Evolutionary conservation across 2,797 vertebrate genomes (phyloP).

Genomic region (Okamejei kenojei): DNA sequence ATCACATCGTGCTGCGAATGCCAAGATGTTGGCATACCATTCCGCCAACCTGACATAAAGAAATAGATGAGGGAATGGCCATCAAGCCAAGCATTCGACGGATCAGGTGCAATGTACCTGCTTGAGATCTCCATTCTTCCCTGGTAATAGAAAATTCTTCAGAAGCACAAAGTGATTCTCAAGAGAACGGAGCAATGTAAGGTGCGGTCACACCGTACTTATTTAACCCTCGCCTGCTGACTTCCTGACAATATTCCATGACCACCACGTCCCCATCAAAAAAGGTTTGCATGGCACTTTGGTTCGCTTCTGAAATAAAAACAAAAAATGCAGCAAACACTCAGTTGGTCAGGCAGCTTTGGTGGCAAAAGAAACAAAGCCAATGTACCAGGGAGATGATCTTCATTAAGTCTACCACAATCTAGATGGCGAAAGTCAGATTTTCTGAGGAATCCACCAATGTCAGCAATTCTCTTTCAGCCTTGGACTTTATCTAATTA

Average conservation of each 20-base stretch:
- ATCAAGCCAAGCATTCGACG: not conserved
- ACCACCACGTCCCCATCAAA: not conserved
- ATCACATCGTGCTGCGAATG: not conserved
- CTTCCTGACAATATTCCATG: not conserved
- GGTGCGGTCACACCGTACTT: not conserved
- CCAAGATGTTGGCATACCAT: not conserved
- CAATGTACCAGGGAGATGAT: not conserved
- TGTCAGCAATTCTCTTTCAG: not conserved
- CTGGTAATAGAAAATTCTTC: not conserved
- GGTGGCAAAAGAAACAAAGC: too few relatives aligned
- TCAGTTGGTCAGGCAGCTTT: too few relatives aligned
- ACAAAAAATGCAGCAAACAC: too few relatives aligned
- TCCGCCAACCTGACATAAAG: not conserved
- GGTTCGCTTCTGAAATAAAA: too few relatives aligned
- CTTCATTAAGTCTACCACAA: too few relatives aligned
- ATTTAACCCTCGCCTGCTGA: not conserved
- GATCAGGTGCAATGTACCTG: not conserved
- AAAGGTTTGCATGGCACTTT: not conserved
- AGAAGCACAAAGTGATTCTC: not conserved
- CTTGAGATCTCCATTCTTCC: not conserved
- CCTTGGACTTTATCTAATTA: too few relatives aligned
- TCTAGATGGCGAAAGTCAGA: not conserved
- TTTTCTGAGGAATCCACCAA: not conserved
- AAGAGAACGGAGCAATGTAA: not conserved
- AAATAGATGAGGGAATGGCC: not conserved